Percentiles rank a stretch among this genome's conserved stretches.
Conservation (phyloP, 1,140 invertebrate genomes). For the Rhynchophorus ferrugineus region DNA sequence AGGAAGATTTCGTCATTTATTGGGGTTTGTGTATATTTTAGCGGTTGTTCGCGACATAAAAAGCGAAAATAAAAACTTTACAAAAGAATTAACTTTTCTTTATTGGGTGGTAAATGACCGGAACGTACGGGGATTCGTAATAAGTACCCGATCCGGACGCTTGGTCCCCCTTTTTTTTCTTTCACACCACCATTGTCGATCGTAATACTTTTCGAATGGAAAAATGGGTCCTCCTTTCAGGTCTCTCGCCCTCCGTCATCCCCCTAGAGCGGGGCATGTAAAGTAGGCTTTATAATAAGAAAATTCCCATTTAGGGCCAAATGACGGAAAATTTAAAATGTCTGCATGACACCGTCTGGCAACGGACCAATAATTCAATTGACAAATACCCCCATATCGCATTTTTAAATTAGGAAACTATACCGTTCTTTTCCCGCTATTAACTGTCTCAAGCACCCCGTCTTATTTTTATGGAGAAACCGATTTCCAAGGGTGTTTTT, state of each 20-base stretch:
- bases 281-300: slow-evolving; percentile 33
- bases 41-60: too few species aligned
- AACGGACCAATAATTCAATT: slow-evolving; percentile 22
- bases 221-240: slow-evolving; percentile 24
- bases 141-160: slow-evolving; percentile 10
- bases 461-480: neutral
- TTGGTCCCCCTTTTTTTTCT: slow-evolving; percentile 15
- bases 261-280: slow-evolving; percentile 33
- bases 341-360: slow-evolving; percentile 22
- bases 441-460: neutral
- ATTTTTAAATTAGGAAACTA: slow-evolving; percentile 8
- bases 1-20: too few species aligned
- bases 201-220: slow-evolving; percentile 23
- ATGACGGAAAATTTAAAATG: slow-evolving; percentile 33
- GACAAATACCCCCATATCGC: slow-evolving; percentile 12
- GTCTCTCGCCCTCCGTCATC: slow-evolving; percentile 21
- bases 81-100: slow-evolving; percentile 23
- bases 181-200: slow-evolving; percentile 17
- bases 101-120: slow-evolving; percentile 25
- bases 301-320: slow-evolving; percentile 32
- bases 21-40: too few species aligned
- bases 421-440: neutral
- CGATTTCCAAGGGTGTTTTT: neutral
- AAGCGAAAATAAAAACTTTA: slow-evolving; percentile 18
- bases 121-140: slow-evolving; percentile 23